These are phyloP conservation scores for Watsonalla cultraria DNA, from an alignment of 2,888 invertebrate species.

Conservation along the genomic window DNA sequence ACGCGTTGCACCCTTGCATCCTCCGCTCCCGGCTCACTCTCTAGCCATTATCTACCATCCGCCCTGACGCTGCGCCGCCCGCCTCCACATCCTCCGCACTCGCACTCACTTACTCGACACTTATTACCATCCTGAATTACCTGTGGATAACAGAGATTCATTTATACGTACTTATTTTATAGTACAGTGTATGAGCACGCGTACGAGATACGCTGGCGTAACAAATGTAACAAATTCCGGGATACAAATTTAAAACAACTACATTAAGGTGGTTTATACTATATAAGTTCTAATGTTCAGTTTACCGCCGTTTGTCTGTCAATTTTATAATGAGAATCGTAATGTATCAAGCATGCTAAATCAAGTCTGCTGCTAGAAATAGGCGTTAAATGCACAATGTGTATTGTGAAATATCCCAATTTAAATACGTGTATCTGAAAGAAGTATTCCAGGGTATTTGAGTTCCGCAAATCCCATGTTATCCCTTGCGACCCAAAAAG, in stretches of 20 bases:
- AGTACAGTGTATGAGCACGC: background rate
- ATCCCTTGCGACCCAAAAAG: conserved; percentile 23
- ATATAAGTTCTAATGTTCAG: too few relatives aligned
- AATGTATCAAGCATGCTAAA: too few relatives aligned
- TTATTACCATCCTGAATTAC: background rate
- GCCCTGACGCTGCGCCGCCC: conserved; percentile 17
- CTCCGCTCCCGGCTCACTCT: conserved; percentile 3
- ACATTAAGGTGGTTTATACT: too few relatives aligned
- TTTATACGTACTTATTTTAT: background rate
- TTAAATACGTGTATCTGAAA: background rate
- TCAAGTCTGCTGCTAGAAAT: too few relatives aligned
- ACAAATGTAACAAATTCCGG: too few relatives aligned
- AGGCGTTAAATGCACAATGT: too few relatives aligned
- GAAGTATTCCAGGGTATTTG: conserved; percentile 15
- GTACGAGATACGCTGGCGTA: too few relatives aligned
- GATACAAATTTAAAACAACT: too few relatives aligned
- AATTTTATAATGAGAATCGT: too few relatives aligned
- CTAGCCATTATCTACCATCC: conserved; percentile 4
- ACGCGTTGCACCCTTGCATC: conserved; percentile 7
- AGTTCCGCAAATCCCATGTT: conserved; percentile 21
- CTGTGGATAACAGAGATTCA: background rate
- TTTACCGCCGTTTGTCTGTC: too few relatives aligned
- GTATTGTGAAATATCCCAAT: too few relatives aligned
- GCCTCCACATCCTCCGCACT: conserved; percentile 24
- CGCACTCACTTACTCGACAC: background rate